These are phyloP conservation scores for Bucorvus abyssinicus DNA, from an alignment of 2,797 vertebrate species.

Conservation along the genomic window DNA sequence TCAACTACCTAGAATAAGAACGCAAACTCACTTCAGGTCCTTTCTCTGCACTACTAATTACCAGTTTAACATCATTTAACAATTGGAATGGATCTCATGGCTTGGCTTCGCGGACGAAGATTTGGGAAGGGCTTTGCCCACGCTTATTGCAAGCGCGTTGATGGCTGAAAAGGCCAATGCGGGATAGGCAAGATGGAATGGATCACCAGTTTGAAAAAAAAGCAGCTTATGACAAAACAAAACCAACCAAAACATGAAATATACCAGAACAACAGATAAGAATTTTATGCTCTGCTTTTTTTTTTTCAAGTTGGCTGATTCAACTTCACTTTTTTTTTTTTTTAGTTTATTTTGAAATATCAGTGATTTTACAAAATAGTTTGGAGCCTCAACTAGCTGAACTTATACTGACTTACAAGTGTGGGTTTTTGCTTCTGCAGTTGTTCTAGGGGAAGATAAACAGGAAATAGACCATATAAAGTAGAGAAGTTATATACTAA, in stretches of 20 bases:
- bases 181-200: too few species aligned
- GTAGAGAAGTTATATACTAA: background rate
- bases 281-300: background rate
- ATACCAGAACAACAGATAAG: background rate
- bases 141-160: too few species aligned
- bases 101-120: too few species aligned
- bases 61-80: constrained; percentile 27
- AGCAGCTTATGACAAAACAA: background rate
- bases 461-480: background rate
- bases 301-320: background rate
- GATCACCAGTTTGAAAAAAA: constrained; percentile 26
- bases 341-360: background rate
- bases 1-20: background rate
- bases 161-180: too few species aligned
- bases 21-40: background rate
- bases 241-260: background rate
- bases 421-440: background rate
- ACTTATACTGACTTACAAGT: background rate
- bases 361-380: background rate
- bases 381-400: background rate
- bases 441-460: background rate
- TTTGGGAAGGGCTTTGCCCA: too few species aligned
- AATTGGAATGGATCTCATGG: too few species aligned
- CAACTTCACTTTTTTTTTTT: background rate
- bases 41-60: background rate